These are phyloP conservation scores for Bombus pascuorum DNA, from an alignment of 1,140 invertebrate species.

Conservation along the genomic window DNA sequence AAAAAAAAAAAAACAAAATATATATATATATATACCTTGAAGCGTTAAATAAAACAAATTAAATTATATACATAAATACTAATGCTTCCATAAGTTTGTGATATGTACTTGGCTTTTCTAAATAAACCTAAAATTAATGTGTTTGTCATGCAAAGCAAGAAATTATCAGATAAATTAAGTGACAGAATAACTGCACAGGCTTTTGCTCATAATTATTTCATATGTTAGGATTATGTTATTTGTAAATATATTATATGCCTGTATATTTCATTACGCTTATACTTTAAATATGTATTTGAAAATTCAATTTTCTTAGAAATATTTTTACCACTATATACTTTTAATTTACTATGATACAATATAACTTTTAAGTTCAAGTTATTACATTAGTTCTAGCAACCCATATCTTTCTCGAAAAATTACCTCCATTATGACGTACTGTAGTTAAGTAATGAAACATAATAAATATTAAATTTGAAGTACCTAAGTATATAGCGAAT, in stretches of 20 bases:
- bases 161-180: constrained; percentile 53
- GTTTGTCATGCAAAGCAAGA: constrained; percentile 72
- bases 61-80: constrained; percentile 22
- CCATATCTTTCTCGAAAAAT: constrained; percentile 54
- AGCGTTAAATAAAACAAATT: constrained; percentile 1
- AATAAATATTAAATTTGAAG: constrained; percentile 51
- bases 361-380: not conserved
- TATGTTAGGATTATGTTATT: constrained; percentile 11
- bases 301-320: not conserved
- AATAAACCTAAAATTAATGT: constrained; percentile 60
- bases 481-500: not conserved
- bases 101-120: constrained; percentile 69
- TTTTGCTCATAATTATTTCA: constrained; percentile 32
- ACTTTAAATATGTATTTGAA: not conserved
- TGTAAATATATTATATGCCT: constrained; percentile 10
- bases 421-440: constrained; percentile 76
- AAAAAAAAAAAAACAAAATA: not conserved
- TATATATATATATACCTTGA: not conserved
- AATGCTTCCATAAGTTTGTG: constrained; percentile 32
- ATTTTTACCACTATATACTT: constrained; percentile 6
- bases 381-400: constrained; percentile 25
- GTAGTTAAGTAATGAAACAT: constrained; percentile 73
- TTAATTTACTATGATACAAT: not conserved
- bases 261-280: constrained; percentile 10
- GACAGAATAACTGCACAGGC: constrained; percentile 37